phyloP scores from a whole-genome alignment of 2,797 vertebrate genomes.

The Ptychadena robeensis region DNA sequence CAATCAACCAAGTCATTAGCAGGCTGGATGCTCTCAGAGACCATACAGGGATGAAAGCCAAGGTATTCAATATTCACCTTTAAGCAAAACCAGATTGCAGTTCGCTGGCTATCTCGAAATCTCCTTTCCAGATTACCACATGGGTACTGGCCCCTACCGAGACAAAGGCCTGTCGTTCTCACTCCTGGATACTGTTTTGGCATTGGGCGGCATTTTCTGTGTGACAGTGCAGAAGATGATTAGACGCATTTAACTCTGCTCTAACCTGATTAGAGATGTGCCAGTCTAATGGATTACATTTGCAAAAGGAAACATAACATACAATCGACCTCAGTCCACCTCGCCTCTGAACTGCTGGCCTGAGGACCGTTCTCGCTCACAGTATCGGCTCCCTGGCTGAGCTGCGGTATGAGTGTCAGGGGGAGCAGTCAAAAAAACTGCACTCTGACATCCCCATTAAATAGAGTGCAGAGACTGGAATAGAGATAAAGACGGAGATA shows the following conservation, averaged over 20 bases:
- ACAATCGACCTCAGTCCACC: slow-evolving; percentile 98
- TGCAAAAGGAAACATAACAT: slow-evolving; percentile 99
- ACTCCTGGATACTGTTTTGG: slow-evolving; percentile 64
- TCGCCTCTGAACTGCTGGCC: slow-evolving; percentile 61
- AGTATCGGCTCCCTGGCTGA: slow-evolving; percentile 12
- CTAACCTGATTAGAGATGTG: slow-evolving; percentile 99
- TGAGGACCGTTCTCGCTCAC: slow-evolving; percentile 16
- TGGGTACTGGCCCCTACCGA: slow-evolving; percentile 1
- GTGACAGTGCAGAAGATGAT: slow-evolving; percentile 99
- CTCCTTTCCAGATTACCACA: slow-evolving; percentile 14
- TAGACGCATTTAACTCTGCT: slow-evolving; percentile 99
- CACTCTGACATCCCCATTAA: slow-evolving; percentile 31
- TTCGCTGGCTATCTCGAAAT: slow-evolving; percentile 7
- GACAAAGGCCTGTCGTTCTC: background rate
- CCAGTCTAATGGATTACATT: slow-evolving; percentile 99
- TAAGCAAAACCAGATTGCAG: slow-evolving; percentile 40
- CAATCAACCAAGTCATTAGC: slow-evolving; percentile 29
- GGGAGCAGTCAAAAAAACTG: background rate
- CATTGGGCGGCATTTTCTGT: slow-evolving; percentile 98
- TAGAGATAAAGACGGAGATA: background rate
- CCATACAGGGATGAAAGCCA: slow-evolving; percentile 21
- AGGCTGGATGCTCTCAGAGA: slow-evolving; percentile 12
- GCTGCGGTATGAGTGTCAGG: slow-evolving; percentile 13
- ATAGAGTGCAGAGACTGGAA: slow-evolving; percentile 19
- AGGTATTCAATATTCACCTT: slow-evolving; percentile 44